Evolutionary conservation across 2,797 vertebrate genomes (phyloP), one percentile per base, ranked within the genome.

Genomic region (Acanthornis magna): DNA sequence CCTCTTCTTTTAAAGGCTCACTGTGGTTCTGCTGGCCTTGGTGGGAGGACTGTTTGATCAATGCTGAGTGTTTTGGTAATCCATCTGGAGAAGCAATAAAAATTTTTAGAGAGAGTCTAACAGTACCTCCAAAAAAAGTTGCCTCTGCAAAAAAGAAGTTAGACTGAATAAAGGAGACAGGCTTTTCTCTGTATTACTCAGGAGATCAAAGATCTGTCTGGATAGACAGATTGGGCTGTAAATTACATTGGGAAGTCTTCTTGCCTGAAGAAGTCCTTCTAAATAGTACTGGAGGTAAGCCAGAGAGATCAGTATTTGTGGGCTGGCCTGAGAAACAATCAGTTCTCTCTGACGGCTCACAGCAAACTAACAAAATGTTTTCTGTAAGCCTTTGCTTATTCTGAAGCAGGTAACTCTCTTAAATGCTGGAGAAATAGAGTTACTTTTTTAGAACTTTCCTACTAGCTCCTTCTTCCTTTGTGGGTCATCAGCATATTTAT

Each of bases 181-280:
- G 1, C 0, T 61, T 75, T 91, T 68, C 77, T 38, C 51, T 53
- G 6, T 42, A 42, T 72, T 91, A 62, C 54, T 83, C 62, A 72
- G 47, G 75, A 92, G 73, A 89, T 61, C 1, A 16, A 89, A 80
- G 71, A 94, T 78, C 57, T 84, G 42, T 65, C 85, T 78, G 36
- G 45, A 88, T 45, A 81, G 76, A 17, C 73, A 85, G 55, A 81
- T 12, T 76, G 27, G 76, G 22, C 76, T 63, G 43, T 88, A 93
- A 91, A 94, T 92, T 51, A 93, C 45, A 22, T 43, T 67, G 48
- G 63, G 32, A 91, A 60, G 19, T 85, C 62, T 55, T 78, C 78
- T 86, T 92, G 66, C 70, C 55, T 40, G 27, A 73, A 84, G 54
- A 79, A 85, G 73, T 53, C 47, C 92, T 91, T 89, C 72, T 92